phyloP scores from a whole-genome alignment of 2,797 vertebrate genomes.

The Spheniscus humboldti region DNA sequence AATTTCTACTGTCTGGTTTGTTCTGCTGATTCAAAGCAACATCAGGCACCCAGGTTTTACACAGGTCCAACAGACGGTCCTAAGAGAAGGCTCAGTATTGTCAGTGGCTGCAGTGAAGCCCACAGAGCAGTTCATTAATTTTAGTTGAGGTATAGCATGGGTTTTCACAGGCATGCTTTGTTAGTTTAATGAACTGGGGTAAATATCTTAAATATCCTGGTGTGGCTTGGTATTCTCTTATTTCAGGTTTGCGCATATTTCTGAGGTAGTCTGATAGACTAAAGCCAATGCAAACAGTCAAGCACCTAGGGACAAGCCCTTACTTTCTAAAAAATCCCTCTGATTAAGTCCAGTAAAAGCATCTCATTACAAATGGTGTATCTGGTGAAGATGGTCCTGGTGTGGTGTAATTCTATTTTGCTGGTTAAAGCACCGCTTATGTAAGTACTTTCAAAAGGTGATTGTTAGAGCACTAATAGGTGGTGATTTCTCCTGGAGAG shows the following conservation, averaged over 20 bases:
- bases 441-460: neutral
- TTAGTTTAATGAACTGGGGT: neutral
- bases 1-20: neutral
- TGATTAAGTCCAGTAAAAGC: neutral
- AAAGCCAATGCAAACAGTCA: neutral
- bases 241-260: neutral
- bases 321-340: neutral
- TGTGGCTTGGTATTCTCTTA: neutral
- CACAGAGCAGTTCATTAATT: neutral
- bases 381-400: neutral
- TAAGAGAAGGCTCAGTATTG: neutral
- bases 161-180: neutral
- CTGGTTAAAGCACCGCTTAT: neutral
- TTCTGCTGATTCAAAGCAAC: neutral
- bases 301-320: neutral
- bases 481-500: neutral
- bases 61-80: neutral
- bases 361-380: neutral
- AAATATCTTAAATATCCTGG: conserved; percentile 15
- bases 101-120: neutral
- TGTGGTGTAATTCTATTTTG: neutral
- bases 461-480: neutral
- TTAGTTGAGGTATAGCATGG: neutral
- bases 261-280: neutral
- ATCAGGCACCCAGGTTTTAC: neutral